Conservation (phyloP, 2,113 vertebrate species). For the Zootoca vivipara region DNA sequence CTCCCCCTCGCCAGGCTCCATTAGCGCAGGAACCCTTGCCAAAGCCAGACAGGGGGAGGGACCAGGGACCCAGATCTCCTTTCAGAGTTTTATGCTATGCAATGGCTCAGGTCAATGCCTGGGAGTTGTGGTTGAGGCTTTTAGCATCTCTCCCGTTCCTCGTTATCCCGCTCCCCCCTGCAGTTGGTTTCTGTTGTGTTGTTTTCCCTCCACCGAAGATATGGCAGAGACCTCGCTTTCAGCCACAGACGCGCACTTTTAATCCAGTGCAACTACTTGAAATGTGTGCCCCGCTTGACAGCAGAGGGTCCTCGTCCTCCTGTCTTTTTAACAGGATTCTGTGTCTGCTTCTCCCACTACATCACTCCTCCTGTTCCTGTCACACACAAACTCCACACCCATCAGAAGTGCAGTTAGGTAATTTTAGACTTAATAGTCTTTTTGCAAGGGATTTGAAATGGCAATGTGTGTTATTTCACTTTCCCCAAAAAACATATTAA, state of each 20-base stretch:
- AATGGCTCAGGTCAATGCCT: not conserved
- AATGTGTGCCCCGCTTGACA: not conserved
- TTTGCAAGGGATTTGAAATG: no score
- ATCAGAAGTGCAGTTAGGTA: no score
- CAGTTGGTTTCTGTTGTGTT: not conserved
- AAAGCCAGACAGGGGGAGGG: not conserved
- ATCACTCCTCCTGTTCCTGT: not conserved
- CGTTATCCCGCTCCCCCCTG: not conserved
- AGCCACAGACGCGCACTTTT: not conserved
- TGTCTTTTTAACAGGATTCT: not conserved
- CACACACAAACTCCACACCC: not conserved
- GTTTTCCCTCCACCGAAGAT: not conserved
- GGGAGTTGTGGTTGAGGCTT: not conserved
- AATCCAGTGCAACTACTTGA: not conserved
- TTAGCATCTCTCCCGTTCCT: not conserved
- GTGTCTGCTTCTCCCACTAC: not conserved
- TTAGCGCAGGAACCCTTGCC: not conserved
- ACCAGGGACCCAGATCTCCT: not conserved
- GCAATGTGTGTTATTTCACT: no score
- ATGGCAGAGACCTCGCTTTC: not conserved
- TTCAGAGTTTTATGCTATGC: not conserved
- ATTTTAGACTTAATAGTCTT: no score
- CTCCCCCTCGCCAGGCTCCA: not conserved
- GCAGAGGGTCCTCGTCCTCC: no score
- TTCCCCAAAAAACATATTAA: no score